These are phyloP conservation scores for Mimas tiliae DNA, from an alignment of 2,888 invertebrate species.

Conservation along the genomic window DNA sequence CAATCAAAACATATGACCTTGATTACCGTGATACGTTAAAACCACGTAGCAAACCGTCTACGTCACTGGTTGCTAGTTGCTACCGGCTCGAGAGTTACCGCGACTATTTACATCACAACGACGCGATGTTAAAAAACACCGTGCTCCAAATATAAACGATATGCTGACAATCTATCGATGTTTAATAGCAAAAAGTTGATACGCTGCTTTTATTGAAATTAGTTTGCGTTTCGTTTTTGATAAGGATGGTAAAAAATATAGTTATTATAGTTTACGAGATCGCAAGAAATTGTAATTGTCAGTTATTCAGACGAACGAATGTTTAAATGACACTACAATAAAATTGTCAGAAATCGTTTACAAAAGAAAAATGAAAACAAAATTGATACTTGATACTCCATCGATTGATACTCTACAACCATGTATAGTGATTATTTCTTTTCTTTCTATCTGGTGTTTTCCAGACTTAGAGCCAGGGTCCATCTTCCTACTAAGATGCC, in stretches of 20 bases:
- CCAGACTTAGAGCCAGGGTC: too few species aligned
- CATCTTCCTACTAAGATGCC: too few species aligned
- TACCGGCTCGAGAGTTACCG: background rate
- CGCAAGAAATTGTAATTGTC: background rate
- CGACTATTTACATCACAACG: slow-evolving; percentile 7
- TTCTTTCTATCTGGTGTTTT: too few species aligned
- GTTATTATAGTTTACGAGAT: background rate
- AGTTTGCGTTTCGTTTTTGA: too few species aligned
- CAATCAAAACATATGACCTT: background rate
- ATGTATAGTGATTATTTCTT: too few species aligned
- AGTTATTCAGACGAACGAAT: background rate
- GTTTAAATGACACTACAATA: background rate
- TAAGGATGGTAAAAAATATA: too few species aligned
- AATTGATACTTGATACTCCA: background rate
- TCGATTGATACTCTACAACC: too few species aligned
- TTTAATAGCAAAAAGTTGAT: background rate
- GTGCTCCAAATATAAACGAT: slow-evolving; percentile 8
- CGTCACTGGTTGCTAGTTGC: slow-evolving; percentile 14
- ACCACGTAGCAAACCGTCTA: background rate
- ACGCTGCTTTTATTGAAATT: background rate
- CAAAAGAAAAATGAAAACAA: background rate
- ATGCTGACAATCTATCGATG: slow-evolving; percentile 5
- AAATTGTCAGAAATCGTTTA: too few species aligned
- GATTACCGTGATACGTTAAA: background rate
- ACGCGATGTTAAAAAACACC: background rate